Evolutionary conservation across 2,113 vertebrate species (phyloP), one percentile per base, ranked within the genome.

Genomic region (Noctilio leporinus): DNA sequence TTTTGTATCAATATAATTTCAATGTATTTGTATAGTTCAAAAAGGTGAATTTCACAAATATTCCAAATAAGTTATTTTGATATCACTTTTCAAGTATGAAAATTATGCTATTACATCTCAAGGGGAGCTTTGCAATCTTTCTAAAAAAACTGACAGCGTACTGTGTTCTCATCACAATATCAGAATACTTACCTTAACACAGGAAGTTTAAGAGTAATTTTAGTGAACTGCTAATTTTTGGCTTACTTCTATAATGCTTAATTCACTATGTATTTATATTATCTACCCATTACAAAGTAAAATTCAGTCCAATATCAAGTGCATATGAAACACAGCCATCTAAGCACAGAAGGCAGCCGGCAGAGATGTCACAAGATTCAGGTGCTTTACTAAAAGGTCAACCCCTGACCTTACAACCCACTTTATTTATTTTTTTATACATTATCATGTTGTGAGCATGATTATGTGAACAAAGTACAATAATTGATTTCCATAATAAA

Each of bases 41-140:
- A 92, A 85, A 78, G 15, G 16, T 78, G 38, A 89, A 86, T 78
- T 95, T 84, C 86, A 89, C 22, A 89, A 80, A 84, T 59, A 93
- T 86, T 93, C 80, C 75, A 93, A 93, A 69, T 84, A 78, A 53
- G 19, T 67, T 84, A 64, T 26, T 43, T 2, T 57, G 17, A 70
- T 75, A 51, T 76, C 16, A 17, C 3, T 93, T 96, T 95, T 91
- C n/a, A 95, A 94, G 15, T 86, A 51, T 73, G 35, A 90, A 88
- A 76, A 47, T 47, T 4, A 51, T 15, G 3, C 22, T 67, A 59
- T 28, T 49, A 35, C 10, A 69, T 73, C 10, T 86, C 45, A 20
- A 53, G 4, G 28, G 30, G 24, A 93, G 28, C 28, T 84, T 28
- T 86, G 26, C 8, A 65, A 67, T 53, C 73, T 73, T 82, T 72